A percentile compares a stretch with the other conserved stretches of the same genome.
Conservation (phyloP, 2,888 invertebrate genomes). For the Lithosia quadra region DNA sequence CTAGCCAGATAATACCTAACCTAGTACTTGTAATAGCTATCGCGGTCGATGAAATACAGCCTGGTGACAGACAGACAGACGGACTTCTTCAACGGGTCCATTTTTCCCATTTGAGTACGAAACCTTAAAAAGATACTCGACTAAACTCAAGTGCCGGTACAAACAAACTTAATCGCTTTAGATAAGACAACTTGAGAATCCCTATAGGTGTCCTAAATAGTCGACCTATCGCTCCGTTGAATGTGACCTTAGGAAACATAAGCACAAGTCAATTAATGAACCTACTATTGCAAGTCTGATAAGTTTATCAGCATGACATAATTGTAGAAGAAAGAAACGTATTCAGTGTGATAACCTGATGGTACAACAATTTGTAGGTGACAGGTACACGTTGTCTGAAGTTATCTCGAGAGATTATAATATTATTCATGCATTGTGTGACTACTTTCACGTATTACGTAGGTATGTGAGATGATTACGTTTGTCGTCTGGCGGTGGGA, state of each 20-base stretch:
- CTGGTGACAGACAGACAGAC: no score
- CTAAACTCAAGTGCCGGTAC: no score
- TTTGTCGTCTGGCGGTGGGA: background rate
- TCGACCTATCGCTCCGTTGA: background rate
- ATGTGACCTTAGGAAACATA: background rate
- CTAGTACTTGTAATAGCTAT: no score
- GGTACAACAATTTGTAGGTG: conserved; percentile 8
- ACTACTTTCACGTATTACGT: conserved; percentile 12
- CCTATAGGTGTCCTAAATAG: background rate
- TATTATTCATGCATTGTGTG: conserved; percentile 8
- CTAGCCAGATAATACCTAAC: no score
- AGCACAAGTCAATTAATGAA: background rate
- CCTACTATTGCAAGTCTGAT: background rate
- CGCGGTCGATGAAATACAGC: no score
- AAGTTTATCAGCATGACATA: conserved; percentile 11
- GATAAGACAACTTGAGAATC: background rate
- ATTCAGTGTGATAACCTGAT: conserved; percentile 12
- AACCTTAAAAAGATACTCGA: no score
- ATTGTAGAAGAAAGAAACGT: conserved; percentile 9
- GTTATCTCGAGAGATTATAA: background rate
- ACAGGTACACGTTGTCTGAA: background rate
- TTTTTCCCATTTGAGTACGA: no score
- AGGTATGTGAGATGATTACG: background rate
- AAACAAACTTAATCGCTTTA: background rate
- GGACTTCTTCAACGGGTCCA: no score